Base-by-base conservation (phyloP, 2,888 invertebrate species). In the Stenodera caucasica region DNA sequence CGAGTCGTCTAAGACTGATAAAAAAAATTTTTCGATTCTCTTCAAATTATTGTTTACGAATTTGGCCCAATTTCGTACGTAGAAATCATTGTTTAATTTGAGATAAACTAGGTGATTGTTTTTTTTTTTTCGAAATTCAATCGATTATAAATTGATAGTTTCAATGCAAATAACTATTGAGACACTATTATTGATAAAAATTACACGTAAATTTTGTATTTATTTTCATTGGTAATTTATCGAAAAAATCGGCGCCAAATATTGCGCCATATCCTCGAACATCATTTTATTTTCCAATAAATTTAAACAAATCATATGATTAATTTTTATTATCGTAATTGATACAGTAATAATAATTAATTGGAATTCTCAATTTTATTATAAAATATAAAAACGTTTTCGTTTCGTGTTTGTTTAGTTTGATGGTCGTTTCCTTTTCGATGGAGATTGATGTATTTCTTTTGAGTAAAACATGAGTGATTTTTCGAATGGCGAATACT, bases 401-500 rank as follows among this genome's bases (percentile, higher is more conserved):
- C n/a, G n/a, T n/a, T 45, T 4, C 3, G 3, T 45, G 45, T 45
- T 45, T 12, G 45, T 45, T 45, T 45, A 21, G 21, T 45, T 21
- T 1, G 18, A n/a, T 37, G 37, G n/a, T 21, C 21, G 18, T 45
- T 14, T 45, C 15, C 45, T 18, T 40, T 21, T 12, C 21, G 5
- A 18, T 45, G 12, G 45, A 45, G 65, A 68, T 65, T 68, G 65
- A 69, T 67, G 64, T 58, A 56, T 67, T 63, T 65, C 64, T 67
- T 45, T 67, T 65, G 66, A 67, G 67, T 54, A 61, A 61, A 66
- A 62, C 67, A 55, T 64, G 67, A 70, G 66, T 67, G 70, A 67
- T 68, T 68, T 64, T 60, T 60, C 67, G 66, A 67, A 65, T 61
- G 65, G 64, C 60, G 59, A 67, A 71, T 71, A 64, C 70, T 71